A percentile compares a stretch with the other conserved stretches of the same genome.
Evolutionary conservation across 2,797 vertebrate genomes (phyloP).

Genomic region (Alauda arvensis): DNA sequence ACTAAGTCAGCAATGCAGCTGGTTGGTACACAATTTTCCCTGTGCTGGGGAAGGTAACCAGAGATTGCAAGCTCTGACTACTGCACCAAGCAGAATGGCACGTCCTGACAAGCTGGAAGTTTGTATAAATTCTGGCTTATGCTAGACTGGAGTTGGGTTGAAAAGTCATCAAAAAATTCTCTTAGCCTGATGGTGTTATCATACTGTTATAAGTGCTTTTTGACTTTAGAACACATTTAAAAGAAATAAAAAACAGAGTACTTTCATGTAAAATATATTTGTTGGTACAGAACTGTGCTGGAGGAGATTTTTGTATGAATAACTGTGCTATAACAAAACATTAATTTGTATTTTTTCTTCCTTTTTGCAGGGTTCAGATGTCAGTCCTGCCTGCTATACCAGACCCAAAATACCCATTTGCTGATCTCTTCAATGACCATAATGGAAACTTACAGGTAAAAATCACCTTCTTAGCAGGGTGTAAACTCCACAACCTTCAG

Average conservation of each 20-base stretch:
- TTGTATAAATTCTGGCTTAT: not conserved
- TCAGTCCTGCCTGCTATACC: conserved; percentile 72
- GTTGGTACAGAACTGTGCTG: not conserved
- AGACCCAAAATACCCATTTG: conserved; percentile 71
- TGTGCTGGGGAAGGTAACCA: not conserved
- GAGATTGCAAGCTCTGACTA: not conserved
- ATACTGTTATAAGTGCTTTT: not conserved
- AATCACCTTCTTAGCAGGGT: not conserved
- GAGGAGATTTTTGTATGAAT: not conserved
- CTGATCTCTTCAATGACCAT: conserved; percentile 63
- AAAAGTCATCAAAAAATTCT: not conserved
- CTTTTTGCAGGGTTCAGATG: conserved; percentile 62
- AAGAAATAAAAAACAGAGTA: not conserved
- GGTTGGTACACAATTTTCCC: not conserved
- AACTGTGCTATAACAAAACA: not conserved
- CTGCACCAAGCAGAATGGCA: not conserved
- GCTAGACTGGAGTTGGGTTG: not conserved
- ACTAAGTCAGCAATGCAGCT: not conserved
- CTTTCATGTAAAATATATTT: not conserved
- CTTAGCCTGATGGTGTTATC: not conserved
- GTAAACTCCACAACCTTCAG: not conserved
- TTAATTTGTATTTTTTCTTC: rapidly evolving
- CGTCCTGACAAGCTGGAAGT: not conserved
- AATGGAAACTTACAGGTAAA: conserved; percentile 76
- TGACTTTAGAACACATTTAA: not conserved